Evolutionary conservation across 2,888 invertebrate genomes (phyloP).

Genomic region (Sminthurides aquaticus): DNA sequence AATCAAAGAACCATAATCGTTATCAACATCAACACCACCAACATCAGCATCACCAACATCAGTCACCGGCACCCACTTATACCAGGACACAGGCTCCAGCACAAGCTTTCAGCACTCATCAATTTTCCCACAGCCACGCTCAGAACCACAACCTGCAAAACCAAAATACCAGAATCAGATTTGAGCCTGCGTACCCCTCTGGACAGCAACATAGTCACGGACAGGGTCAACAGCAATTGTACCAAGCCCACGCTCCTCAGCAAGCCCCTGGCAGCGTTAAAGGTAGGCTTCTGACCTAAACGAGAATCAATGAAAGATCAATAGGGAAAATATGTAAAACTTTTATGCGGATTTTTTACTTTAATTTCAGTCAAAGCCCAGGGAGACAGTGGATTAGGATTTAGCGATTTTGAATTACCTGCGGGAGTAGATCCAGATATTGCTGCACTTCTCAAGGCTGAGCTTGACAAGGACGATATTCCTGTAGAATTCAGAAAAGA

Average conservation of each 20-base stretch:
- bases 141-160: slow-evolving; percentile 13
- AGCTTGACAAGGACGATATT: slow-evolving; percentile 38
- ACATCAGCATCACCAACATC: slow-evolving; percentile 15
- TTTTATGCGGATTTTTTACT: no score
- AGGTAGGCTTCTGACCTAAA: no score
- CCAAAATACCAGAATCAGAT: neutral
- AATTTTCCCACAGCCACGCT: no score
- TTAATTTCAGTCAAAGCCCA: slow-evolving; percentile 17
- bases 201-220: slow-evolving; percentile 2
- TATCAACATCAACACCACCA: slow-evolving; percentile 8
- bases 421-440: slow-evolving; percentile 35
- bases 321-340: no score
- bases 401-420: slow-evolving; percentile 32
- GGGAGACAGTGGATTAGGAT: slow-evolving; percentile 26
- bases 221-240: slow-evolving; percentile 14
- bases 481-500: slow-evolving; percentile 36
- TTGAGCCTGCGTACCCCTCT: neutral
- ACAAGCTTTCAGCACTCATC: no score
- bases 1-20: neutral
- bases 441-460: slow-evolving; percentile 33
- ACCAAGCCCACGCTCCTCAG: slow-evolving; percentile 6
- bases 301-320: no score
- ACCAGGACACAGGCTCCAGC: neutral
- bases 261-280: neutral
- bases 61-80: neutral